These are phyloP conservation scores for Zalophus californianus DNA, from an alignment of 2,797 vertebrate genomes.

Conservation along the genomic window DNA sequence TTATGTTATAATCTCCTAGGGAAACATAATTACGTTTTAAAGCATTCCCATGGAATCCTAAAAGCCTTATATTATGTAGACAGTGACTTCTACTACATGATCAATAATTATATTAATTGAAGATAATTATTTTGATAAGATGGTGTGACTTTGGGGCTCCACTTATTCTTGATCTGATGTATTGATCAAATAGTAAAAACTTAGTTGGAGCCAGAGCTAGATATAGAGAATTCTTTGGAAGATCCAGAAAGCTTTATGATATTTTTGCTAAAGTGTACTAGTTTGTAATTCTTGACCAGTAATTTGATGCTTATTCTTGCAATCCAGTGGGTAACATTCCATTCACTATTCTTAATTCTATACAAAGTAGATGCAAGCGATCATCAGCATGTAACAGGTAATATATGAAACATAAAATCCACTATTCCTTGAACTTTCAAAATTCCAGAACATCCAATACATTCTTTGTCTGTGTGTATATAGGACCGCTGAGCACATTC, in stretches of 20 bases:
- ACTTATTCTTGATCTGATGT: slow-evolving; percentile 76
- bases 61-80: slow-evolving; percentile 86
- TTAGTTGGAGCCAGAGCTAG: slow-evolving; percentile 43
- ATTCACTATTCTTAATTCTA: not conserved
- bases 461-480: not conserved
- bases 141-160: slow-evolving; percentile 81
- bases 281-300: not conserved
- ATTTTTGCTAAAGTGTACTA: not conserved
- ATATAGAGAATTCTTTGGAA: slow-evolving; percentile 65
- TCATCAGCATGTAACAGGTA: not conserved
- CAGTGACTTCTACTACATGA: slow-evolving; percentile 86
- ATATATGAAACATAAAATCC: not conserved
- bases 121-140: slow-evolving; percentile 88
- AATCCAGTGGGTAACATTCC: not conserved
- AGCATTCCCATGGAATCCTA: slow-evolving; percentile 85
- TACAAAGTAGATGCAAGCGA: not conserved
- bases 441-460: not conserved
- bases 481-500: not conserved
- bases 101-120: slow-evolving; percentile 90
- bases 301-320: not conserved
- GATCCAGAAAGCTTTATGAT: slow-evolving; percentile 41
- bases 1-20: slow-evolving; percentile 88
- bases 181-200: slow-evolving; percentile 73
- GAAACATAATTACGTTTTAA: slow-evolving; percentile 90
- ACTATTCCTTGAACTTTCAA: not conserved